Conservation (phyloP, 2,797 vertebrate genomes). For the Cryptoprocta ferox region DNA sequence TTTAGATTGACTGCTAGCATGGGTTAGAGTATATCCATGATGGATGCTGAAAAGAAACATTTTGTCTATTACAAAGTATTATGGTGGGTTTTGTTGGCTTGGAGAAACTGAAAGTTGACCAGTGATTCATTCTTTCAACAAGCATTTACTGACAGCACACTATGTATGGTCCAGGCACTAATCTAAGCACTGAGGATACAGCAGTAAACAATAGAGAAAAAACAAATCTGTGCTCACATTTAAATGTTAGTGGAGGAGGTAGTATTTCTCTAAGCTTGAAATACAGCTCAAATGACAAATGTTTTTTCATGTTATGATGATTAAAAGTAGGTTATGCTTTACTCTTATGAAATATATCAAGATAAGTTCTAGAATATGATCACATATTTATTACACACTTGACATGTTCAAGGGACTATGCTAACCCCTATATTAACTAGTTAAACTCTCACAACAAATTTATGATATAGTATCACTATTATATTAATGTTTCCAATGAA, state of each 20-base stretch:
- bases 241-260: background rate
- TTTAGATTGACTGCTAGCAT: background rate
- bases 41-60: background rate
- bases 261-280: background rate
- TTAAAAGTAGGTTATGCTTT: background rate
- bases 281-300: background rate
- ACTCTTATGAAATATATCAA: background rate
- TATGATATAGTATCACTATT: background rate
- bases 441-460: background rate
- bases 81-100: background rate
- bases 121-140: conserved; percentile 25
- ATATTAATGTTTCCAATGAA: background rate
- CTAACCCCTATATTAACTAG: background rate
- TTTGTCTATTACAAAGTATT: background rate
- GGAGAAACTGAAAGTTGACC: background rate
- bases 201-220: background rate
- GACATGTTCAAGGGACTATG: background rate
- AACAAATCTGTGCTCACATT: background rate
- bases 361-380: background rate
- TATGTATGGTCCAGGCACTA: background rate
- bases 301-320: background rate
- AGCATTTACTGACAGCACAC: background rate
- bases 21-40: background rate
- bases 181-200: background rate
- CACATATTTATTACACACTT: background rate